Conservation (phyloP, 2,888 invertebrate species). For the Metallyticus violacea region DNA sequence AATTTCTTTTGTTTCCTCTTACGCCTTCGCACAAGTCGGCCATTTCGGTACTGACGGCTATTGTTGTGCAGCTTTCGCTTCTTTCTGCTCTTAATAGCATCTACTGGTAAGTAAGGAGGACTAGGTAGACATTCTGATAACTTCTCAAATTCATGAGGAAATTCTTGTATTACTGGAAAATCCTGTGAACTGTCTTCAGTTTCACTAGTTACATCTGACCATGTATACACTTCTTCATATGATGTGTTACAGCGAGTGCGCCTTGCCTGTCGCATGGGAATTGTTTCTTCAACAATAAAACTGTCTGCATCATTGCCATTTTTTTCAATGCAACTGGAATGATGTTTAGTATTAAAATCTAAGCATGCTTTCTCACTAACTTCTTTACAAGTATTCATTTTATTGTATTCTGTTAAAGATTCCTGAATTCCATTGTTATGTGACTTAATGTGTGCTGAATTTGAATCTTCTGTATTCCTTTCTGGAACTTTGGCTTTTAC, state of each 20-base stretch:
- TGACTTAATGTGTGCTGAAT: neutral
- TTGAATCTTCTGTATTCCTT: neutral
- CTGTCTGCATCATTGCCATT: neutral
- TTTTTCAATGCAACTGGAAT: neutral
- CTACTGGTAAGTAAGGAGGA: neutral
- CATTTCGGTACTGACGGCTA: constrained; percentile 3
- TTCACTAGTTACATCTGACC: constrained; percentile 31
- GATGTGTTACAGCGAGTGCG: constrained; percentile 30
- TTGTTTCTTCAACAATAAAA: neutral
- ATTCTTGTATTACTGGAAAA: neutral
- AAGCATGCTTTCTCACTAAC: neutral
- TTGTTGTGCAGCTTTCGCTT: constrained; percentile 7
- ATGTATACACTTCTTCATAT: constrained; percentile 32
- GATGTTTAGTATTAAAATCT: neutral
- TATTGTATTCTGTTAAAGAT: neutral
- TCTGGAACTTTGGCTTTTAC: neutral
- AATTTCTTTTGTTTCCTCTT: neutral
- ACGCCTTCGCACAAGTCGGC: neutral
- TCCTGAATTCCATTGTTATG: neutral
- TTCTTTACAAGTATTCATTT: neutral
- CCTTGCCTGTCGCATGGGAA: neutral
- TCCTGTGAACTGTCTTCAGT: constrained; percentile 23
- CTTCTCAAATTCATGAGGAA: neutral
- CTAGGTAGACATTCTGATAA: neutral
- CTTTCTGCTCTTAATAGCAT: neutral